phyloP scores from a whole-genome alignment of 2,888 invertebrate species.

The Drosophila tanythrix region DNA sequence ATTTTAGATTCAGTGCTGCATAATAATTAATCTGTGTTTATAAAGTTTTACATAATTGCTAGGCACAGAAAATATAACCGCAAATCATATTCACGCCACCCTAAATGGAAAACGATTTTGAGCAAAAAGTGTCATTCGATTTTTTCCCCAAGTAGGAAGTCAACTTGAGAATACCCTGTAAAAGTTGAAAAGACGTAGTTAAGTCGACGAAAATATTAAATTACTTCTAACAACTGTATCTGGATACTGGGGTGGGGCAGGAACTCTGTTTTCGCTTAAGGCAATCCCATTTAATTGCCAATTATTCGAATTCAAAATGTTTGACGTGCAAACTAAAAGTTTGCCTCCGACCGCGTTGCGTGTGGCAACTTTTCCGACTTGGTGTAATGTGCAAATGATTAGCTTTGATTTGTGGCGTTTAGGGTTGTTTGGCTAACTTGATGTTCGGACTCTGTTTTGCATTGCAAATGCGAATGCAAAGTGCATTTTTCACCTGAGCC shows the following conservation, averaged over 20 bases:
- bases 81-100: slow-evolving; percentile 43
- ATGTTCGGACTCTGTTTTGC: slow-evolving; percentile 39
- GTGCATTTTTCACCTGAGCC: slow-evolving; percentile 59
- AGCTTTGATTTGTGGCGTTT: slow-evolving; percentile 75
- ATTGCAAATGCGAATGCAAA: slow-evolving; percentile 53
- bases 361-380: slow-evolving; percentile 30
- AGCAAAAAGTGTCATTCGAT: neutral
- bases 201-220: neutral
- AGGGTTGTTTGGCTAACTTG: slow-evolving; percentile 38
- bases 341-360: slow-evolving; percentile 37
- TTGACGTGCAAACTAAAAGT: slow-evolving; percentile 38
- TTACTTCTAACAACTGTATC: neutral
- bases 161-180: slow-evolving; percentile 27
- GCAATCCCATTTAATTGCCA: slow-evolving; percentile 16
- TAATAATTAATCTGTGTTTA: neutral
- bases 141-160: neutral
- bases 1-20: neutral
- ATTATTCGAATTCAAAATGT: slow-evolving; percentile 28
- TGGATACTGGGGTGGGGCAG: slow-evolving; percentile 5
- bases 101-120: slow-evolving; percentile 13
- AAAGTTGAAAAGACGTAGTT: neutral
- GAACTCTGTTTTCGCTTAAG: neutral
- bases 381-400: slow-evolving; percentile 72
- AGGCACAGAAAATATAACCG: slow-evolving; percentile 15
- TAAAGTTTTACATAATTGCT: neutral